These are phyloP conservation scores for Euclidia mi DNA, from an alignment of 2,888 invertebrate species.

Conservation along the genomic window DNA sequence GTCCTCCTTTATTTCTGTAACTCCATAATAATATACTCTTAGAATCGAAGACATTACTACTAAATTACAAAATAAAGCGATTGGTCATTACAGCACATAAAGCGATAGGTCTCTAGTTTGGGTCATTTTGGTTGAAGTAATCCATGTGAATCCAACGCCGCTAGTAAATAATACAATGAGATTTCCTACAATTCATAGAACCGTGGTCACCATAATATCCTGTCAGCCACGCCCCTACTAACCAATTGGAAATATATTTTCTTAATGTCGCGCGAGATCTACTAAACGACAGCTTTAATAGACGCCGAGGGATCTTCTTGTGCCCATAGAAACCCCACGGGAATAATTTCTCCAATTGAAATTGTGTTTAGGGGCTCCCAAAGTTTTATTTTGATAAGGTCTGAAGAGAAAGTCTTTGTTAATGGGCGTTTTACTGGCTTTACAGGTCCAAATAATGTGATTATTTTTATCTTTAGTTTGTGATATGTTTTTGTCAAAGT, in stretches of 20 bases:
- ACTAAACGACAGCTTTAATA: conserved; percentile 70
- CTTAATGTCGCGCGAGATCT: conserved; percentile 72
- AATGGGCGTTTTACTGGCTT: conserved; percentile 10
- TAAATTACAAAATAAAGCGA: too few species aligned
- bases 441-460: conserved; percentile 5
- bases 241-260: conserved; percentile 72
- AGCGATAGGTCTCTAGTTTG: too few species aligned
- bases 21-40: too few species aligned
- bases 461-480: conserved; percentile 2
- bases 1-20: too few species aligned
- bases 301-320: conserved; percentile 51
- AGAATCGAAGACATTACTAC: too few species aligned
- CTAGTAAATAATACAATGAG: background rate
- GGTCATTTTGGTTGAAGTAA: too few species aligned
- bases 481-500: too few species aligned
- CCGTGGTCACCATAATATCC: conserved; percentile 25
- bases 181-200: background rate
- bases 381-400: conserved; percentile 50
- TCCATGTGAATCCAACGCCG: too few species aligned
- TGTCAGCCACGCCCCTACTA: conserved; percentile 54
- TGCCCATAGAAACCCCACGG: conserved; percentile 44
- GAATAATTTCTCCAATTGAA: conserved; percentile 50
- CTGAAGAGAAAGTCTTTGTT: conserved; percentile 23
- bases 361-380: conserved; percentile 42
- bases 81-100: too few species aligned